Percentiles rank a stretch among this genome's conserved stretches.
Conservation (phyloP, 2,113 vertebrate species). For the Microtus montanus region DNA sequence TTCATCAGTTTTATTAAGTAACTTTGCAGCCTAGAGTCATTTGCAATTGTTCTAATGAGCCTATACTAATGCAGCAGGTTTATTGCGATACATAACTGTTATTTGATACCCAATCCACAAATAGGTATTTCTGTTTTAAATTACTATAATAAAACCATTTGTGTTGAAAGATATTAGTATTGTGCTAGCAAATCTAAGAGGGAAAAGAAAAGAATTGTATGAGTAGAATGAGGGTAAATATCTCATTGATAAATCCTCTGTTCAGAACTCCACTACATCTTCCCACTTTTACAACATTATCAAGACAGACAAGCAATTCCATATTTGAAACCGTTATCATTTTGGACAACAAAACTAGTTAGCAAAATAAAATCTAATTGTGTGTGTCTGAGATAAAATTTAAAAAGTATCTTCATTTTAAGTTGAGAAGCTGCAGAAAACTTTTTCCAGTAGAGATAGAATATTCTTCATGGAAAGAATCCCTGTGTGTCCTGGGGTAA, state of each 20-base stretch:
- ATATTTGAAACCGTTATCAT: background rate
- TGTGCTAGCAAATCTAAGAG: background rate
- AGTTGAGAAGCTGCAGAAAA: background rate
- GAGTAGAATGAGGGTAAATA: background rate
- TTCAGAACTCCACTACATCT: background rate
- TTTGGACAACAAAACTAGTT: background rate
- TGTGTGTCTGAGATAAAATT: background rate
- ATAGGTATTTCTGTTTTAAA: constrained; percentile 63
- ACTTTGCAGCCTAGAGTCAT: constrained; percentile 18
- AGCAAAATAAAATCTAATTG: constrained; percentile 10
- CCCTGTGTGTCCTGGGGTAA: background rate
- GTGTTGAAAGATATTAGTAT: background rate
- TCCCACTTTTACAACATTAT: background rate
- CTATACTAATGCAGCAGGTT: constrained; percentile 64
- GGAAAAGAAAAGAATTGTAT: background rate
- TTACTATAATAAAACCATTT: constrained; percentile 53
- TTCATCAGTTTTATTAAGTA: constrained; percentile 55
- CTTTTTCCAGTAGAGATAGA: background rate
- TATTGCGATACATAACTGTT: constrained; percentile 37
- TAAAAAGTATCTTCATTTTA: background rate
- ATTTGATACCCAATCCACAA: constrained; percentile 57
- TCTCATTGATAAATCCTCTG: background rate
- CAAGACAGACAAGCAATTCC: background rate
- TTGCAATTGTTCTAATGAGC: constrained; percentile 63
- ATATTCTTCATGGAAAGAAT: background rate